Evolutionary conservation across 2,888 invertebrate genomes (phyloP), one percentile per base, ranked within the genome.

Genomic region (Hoplodrina blanda): DNA sequence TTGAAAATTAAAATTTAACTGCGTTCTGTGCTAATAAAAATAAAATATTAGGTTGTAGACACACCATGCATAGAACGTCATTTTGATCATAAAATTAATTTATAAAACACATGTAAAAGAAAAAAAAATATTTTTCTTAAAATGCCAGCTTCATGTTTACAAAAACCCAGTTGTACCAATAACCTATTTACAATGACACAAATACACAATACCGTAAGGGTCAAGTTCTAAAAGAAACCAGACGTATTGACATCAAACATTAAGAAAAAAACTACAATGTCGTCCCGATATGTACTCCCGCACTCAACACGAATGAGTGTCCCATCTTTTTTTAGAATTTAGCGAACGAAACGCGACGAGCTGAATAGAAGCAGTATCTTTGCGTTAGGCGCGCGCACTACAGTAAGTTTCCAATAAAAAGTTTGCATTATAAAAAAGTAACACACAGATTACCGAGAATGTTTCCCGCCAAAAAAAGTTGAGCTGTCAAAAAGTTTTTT

Each of bases 261-360:
- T 49, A 75, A 73, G 8, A 41, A 30, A 85, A 88, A 84, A 86
- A 81, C 77, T 72, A 80, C 85, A 83, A 80, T 88, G 86, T 84
- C 86, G 85, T 85, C 80, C 82, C 79, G 77, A 86, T 89, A 88
- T 88, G 84, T 89, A 82, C 82, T 85, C 86, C 85, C 87, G 87
- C 90, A 88, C 91, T 90, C 90, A 88, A 87, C 83, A 77, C 88
- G 84, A 88, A 90, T 94, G 94, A 94, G 90, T 94, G 91, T 90
- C 82, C 80, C 78, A 81, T 90, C 95, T 95, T 94, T 93, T 95
- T 95, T 92, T 95, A 95, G 95, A 93, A 89, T 93, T 93, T 91
- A 94, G 93, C 94, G 86, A 89, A 90, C 89, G 91, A 88, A 89
- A 88, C 85, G 82, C 84, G 87, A 86, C 88, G 86, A 86, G 88